Evolutionary conservation across 1,140 invertebrate genomes (phyloP).

Genomic region (Pseudomyrmex gracilis): DNA sequence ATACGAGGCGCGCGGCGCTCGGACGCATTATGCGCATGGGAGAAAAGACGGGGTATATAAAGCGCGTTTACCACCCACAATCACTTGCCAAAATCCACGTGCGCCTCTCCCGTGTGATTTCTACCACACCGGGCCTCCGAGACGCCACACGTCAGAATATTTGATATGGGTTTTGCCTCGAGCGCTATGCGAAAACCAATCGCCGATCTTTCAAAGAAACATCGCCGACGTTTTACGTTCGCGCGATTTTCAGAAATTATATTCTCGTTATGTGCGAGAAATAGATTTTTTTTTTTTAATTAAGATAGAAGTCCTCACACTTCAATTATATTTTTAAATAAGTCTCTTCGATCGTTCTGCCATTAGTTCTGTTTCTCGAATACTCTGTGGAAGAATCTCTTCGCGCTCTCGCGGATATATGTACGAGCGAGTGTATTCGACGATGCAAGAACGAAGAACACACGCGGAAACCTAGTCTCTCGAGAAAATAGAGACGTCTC

Average conservation of each 20-base stretch:
- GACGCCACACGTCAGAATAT: slow-evolving; percentile 65
- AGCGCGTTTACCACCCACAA: slow-evolving; percentile 70
- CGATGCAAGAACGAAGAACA: slow-evolving; percentile 69
- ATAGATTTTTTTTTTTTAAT: background rate
- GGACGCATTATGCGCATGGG: slow-evolving; percentile 59
- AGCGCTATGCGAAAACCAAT: slow-evolving; percentile 40
- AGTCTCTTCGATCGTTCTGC: background rate
- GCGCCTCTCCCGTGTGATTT: slow-evolving; percentile 54
- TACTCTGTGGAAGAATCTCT: slow-evolving; percentile 17
- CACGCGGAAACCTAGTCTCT: slow-evolving; percentile 73
- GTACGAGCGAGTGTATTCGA: slow-evolving; percentile 64
- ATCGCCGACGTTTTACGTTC: slow-evolving; percentile 31
- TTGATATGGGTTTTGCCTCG: slow-evolving; percentile 62
- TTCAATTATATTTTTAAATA: slow-evolving; percentile 8
- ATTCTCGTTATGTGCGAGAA: background rate
- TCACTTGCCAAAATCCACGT: slow-evolving; percentile 65
- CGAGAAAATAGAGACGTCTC: slow-evolving; percentile 74
- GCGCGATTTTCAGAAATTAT: slow-evolving; percentile 27
- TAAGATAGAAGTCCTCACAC: background rate
- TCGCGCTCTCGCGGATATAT: slow-evolving; percentile 61
- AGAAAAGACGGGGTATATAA: slow-evolving; percentile 51
- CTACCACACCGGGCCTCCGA: slow-evolving; percentile 31
- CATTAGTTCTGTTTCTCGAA: background rate
- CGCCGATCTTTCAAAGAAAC: slow-evolving; percentile 49
- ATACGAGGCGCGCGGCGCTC: slow-evolving; percentile 59